Percentiles rank a stretch among this genome's conserved stretches.
These are phyloP conservation scores for Podiceps cristatus DNA, from an alignment of 2,113 vertebrate genomes.

Conservation along the genomic window DNA sequence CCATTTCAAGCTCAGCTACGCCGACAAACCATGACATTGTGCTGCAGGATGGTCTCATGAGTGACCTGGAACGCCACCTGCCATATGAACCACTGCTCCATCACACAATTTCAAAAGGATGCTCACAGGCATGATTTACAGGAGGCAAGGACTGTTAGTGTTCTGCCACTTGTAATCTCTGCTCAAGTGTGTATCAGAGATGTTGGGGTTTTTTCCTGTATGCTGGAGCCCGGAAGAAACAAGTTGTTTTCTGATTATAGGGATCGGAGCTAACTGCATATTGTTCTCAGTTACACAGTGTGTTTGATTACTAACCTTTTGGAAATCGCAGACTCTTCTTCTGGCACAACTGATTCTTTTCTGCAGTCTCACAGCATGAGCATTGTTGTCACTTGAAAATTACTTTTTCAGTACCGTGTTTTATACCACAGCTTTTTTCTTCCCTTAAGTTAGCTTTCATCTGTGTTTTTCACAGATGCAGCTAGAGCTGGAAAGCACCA, in stretches of 20 bases:
- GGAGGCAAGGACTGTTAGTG: neutral
- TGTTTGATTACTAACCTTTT: slow-evolving; percentile 31
- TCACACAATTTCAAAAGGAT: neutral
- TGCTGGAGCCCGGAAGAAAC: neutral
- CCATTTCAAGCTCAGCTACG: slow-evolving; percentile 47
- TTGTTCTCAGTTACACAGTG: neutral
- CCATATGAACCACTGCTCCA: neutral
- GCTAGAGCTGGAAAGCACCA: neutral
- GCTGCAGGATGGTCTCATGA: slow-evolving; percentile 29
- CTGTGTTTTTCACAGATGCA: neutral
- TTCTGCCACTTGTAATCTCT: neutral
- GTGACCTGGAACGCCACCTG: slow-evolving; percentile 33
- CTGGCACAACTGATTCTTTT: neutral
- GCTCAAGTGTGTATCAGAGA: neutral
- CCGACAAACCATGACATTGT: slow-evolving; percentile 14
- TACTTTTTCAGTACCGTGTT: neutral
- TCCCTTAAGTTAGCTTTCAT: neutral
- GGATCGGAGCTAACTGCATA: neutral
- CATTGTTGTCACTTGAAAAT: neutral
- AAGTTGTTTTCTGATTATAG: slow-evolving; percentile 16
- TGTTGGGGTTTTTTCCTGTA: neutral
- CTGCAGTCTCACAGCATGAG: slow-evolving; percentile 15
- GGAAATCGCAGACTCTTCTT: neutral
- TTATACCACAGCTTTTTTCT: neutral
- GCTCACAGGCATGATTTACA: slow-evolving; percentile 25